Evolutionary conservation across 2,797 vertebrate species (phyloP), one percentile per base, ranked within the genome.

Genomic region (Hoplostethus atlanticus): DNA sequence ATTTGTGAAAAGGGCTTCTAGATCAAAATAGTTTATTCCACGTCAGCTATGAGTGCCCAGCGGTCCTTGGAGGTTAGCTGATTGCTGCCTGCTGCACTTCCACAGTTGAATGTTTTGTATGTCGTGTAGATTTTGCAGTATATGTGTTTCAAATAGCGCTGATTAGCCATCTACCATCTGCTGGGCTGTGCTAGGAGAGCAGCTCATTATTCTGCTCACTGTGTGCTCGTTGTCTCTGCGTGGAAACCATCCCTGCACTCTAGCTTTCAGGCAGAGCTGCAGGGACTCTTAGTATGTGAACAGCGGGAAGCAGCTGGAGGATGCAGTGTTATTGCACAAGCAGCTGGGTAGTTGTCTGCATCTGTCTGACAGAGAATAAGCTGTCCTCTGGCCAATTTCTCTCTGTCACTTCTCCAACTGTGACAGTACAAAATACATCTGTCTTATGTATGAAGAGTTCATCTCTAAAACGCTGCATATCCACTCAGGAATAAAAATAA

Each of bases 131-230:
- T 84, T 84, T 64, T 88, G 77, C 81, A 62, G 71, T 64, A 25
- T 48, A 28, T 73, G 69, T 30, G 56, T 80, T 86, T 88, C 21
- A 30, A 76, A 84, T 50, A 55, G 76, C 7, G 12, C 78, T 87
- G 87, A 93, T 91, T 83, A 87, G 81, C 77, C 84, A 85, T 87
- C 80, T 55, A 84, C 86, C 88, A 87, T 91, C 89, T 92, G 88
- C 86, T 86, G 82, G 78, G 82, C 75, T 46, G 63, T 40, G 64
- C 46, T 68, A 77, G 64, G 70, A 77, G 76, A 83, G 78, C 44
- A 31, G 71, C 87, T 88, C 86, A 79, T 91, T 88, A 87, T 84
- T 72, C 77, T 60, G 10, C 38, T 10, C 25, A 10, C 51, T 36
- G 13, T 46, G 25, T 69, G 80, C 76, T 80, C 58, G 76, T 79